phyloP scores from a whole-genome alignment of 2,113 vertebrate species.

The Isichthys henryi region DNA sequence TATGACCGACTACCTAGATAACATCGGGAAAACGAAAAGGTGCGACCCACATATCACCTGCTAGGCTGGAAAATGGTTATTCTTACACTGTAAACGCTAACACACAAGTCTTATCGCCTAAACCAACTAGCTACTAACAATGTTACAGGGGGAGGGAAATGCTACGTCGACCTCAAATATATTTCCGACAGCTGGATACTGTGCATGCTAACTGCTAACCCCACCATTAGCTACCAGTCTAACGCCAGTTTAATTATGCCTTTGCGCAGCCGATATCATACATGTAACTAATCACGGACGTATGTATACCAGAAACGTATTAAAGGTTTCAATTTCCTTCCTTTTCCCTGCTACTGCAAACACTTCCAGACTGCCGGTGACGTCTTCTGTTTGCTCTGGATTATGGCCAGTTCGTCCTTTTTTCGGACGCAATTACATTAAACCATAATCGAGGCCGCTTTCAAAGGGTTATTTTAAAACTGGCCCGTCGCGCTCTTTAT shows the following conservation, averaged over 20 bases:
- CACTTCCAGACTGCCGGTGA: conserved; percentile 51
- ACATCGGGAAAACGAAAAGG: neutral
- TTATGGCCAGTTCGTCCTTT: conserved; percentile 26
- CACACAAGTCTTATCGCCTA: neutral
- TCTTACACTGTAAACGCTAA: neutral
- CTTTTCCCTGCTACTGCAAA: conserved; percentile 27
- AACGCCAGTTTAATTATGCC: neutral
- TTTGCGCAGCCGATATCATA: neutral
- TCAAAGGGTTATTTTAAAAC: neutral
- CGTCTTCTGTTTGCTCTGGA: conserved; percentile 44
- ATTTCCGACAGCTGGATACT: conserved; percentile 28
- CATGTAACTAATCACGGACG: neutral
- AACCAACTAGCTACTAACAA: conserved; percentile 53
- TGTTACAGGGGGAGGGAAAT: conserved; percentile 54
- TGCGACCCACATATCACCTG: neutral
- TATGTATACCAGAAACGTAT: neutral
- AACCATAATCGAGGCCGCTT: neutral
- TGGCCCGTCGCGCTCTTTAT: neutral
- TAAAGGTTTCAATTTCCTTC: conserved; percentile 25
- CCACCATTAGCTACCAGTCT: conserved; percentile 18
- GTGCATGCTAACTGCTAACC: conserved; percentile 31
- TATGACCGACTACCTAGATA: neutral
- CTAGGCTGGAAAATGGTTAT: neutral
- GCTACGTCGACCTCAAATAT: conserved; percentile 39
- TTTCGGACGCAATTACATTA: conserved; percentile 18